Percentiles rank a stretch among this genome's conserved stretches.
Conservation (phyloP, 2,113 vertebrate genomes). For the Aix galericulata region DNA sequence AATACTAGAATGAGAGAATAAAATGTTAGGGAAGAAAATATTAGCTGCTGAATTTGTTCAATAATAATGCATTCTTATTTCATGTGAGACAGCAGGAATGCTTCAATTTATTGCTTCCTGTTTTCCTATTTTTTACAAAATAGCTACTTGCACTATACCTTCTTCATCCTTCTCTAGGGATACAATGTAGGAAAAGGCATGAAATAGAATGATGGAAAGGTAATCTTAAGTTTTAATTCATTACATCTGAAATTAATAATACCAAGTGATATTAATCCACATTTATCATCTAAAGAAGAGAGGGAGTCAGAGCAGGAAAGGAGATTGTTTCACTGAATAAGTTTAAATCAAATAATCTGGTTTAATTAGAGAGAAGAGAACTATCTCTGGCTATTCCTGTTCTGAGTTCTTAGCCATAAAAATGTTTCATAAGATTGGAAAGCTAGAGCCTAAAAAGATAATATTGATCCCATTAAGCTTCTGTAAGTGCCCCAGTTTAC, state of each 20-base stretch:
- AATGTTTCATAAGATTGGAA: not conserved
- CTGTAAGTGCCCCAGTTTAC: not conserved
- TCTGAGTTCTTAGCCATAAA: not conserved
- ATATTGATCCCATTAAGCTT: not conserved
- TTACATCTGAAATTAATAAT: not conserved
- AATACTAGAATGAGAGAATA: not conserved
- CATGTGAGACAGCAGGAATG: not conserved
- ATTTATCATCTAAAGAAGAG: not conserved
- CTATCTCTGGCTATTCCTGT: not conserved
- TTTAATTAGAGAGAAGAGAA: not conserved
- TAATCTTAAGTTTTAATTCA: not conserved
- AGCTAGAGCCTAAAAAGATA: not conserved
- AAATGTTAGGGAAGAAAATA: not conserved
- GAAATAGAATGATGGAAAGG: not conserved
- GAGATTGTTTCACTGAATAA: not conserved
- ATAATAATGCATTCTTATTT: not conserved
- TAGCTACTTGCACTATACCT: not conserved
- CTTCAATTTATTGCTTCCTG: not conserved
- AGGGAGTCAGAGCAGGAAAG: not conserved
- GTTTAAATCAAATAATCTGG: not conserved
- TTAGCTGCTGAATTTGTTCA: not conserved
- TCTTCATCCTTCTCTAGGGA: not conserved
- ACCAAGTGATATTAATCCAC: not conserved
- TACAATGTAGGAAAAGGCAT: not conserved
- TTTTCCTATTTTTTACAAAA: not conserved